Evolutionary conservation across 1,140 invertebrate genomes (phyloP), one percentile per base, ranked within the genome.

Genomic region (Drosophila subobscura): DNA sequence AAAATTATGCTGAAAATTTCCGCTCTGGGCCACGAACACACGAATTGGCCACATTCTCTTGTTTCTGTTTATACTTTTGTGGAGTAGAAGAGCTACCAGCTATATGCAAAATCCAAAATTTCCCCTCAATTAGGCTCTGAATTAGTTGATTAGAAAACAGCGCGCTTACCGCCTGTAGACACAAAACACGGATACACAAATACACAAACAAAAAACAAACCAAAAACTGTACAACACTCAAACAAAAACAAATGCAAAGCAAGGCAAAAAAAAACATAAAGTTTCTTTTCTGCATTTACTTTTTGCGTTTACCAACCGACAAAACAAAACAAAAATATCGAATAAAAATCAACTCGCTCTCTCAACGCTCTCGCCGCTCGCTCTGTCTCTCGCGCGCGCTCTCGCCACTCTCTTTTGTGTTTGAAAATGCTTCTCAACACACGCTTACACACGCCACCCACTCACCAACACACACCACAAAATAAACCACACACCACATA

Each of bases 271-370:
- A 80, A 83, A 73, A 79, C 79, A 83, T 85, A 66, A 86, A 81
- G 81, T 79, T 86, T 83, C 57, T 86, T 90, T 90, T 90, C 61
- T 90, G 88, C 71, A 90, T 88, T 81, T 90, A 86, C 78, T 88
- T 90, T 88, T 88, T 84, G 76, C 59, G 63, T 77, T 70, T 71
- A 60, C 51, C 57, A 77, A 83, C 64, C 61, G 66, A 53, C 49
- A 59, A 68, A 79, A 49, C 5, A 64, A 64, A 56, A 58, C 66
- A 65, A 68, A 65, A 51, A 66, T 59, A 50, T 49, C 58, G 56
- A 56, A 80, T 72, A 77, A 58, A 65, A 58, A 75, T 61, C 60
- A 71, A 72, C 58, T 71, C 51, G 55, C 25, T 56, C 25, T 47
- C 58, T 37, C 33, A 37, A 37, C 65, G 71, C 47, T 65, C 27